Base-by-base conservation (phyloP, 1,140 invertebrate species). In the Liolophura sinensis region DNA sequence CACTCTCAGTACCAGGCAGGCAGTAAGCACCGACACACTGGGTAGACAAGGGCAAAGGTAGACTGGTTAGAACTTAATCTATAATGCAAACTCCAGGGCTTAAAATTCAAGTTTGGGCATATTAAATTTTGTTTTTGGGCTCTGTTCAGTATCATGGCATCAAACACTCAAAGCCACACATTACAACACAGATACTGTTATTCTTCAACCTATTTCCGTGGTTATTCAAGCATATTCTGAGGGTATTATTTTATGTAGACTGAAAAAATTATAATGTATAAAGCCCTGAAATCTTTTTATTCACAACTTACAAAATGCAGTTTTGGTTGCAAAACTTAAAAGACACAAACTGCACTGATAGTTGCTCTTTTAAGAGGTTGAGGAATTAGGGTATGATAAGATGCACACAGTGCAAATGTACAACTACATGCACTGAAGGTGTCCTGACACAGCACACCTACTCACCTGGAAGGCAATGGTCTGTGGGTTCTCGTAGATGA, bases 1-100 rank as follows among this genome's bases (percentile, higher is more conserved):
- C 40, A 7, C 51, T 50, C 3, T 62, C 25, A 49, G 62, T 65
- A 11, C 69, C 72, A 12, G 75, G 73, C 40, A 70, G 64, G 48
- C 79, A 81, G 57, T 65, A 68, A 4, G 69, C 65, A 22, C 76
- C 76, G 5, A 64, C 51, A 65, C 78, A 78, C 79, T 79, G 64
- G 49, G 73, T 69, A 18, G 62, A 48, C 27, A 60, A 58, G 64
- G 48, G 15, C 48, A 58, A 50, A 70, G 31, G 31, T 9, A 40
- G 31, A 9, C 31, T 40, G 24, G 31, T 40, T 9, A 40, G 31
- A 5, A 40, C 31, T 5, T 40, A 40, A 40, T 40, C 31, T 40
- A 40, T 40, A 3, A 40, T 40, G 31, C 9, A 40, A 40, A 5
- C 31, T 40, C 9, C n/a, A 24, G 4, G 3, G 7, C 3, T 31